phyloP scores from a whole-genome alignment of 2,113 vertebrate genomes.

The Zosterops borbonicus region DNA sequence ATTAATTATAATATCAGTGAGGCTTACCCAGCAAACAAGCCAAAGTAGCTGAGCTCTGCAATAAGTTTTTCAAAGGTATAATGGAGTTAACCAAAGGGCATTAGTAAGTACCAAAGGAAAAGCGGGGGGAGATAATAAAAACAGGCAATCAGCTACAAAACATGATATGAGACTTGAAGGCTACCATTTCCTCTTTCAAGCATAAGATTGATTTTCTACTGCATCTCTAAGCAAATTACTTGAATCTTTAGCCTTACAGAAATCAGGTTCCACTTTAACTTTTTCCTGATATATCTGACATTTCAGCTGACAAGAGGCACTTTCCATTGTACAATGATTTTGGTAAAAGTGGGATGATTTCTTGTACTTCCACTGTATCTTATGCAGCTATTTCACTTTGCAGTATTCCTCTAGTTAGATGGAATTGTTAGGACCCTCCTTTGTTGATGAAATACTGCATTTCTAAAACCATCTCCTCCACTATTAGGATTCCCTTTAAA shows the following conservation, averaged over 20 bases:
- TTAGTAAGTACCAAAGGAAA: conserved; percentile 31
- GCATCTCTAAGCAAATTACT: conserved; percentile 58
- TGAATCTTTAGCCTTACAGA: conserved; percentile 28
- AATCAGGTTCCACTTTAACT: conserved; percentile 50
- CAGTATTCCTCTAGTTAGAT: background rate
- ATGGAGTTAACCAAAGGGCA: conserved; percentile 58
- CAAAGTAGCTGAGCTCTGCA: conserved; percentile 57
- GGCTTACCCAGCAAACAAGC: conserved; percentile 58
- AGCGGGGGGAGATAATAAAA: background rate
- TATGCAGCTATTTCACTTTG: background rate
- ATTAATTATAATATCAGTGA: conserved; percentile 53
- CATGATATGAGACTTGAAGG: conserved; percentile 46
- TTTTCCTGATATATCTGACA: conserved; percentile 35
- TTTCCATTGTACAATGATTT: background rate
- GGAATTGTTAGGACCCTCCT: background rate
- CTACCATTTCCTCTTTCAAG: conserved; percentile 54
- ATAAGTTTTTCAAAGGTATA: conserved; percentile 61
- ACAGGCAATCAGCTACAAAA: conserved; percentile 55
- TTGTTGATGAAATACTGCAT: background rate
- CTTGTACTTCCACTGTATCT: background rate
- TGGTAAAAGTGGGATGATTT: background rate
- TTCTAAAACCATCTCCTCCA: background rate
- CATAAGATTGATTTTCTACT: conserved; percentile 57
- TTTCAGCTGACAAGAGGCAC: conserved; percentile 25
- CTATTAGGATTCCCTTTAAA: background rate